Evolutionary conservation across 2,113 vertebrate species (phyloP).

Genomic region (Probosciger aterrimus): DNA sequence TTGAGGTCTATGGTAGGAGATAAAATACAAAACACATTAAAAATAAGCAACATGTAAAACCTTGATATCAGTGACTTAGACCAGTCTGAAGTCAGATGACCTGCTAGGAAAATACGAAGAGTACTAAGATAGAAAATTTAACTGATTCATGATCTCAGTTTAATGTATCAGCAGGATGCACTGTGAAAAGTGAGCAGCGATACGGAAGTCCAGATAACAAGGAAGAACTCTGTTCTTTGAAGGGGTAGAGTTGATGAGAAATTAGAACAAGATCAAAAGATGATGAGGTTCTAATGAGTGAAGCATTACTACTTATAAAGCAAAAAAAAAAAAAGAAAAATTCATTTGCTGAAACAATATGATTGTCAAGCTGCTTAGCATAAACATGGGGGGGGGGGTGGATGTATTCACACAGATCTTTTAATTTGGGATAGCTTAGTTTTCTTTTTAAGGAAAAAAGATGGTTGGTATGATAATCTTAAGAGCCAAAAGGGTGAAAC

Average conservation of each 20-base stretch:
- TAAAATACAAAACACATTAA: neutral
- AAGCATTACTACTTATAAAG: neutral
- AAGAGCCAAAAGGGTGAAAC: neutral
- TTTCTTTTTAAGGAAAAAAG: neutral
- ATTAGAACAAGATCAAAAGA: neutral
- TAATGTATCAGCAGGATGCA: neutral
- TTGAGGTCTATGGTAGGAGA: neutral
- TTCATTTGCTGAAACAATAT: neutral
- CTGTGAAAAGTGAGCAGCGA: neutral
- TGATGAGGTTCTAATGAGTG: neutral
- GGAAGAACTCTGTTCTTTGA: neutral
- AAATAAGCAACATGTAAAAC: neutral
- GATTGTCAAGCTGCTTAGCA: neutral
- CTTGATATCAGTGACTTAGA: neutral
- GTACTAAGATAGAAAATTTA: neutral
- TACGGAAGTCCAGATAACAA: neutral
- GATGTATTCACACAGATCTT: neutral
- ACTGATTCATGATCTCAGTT: neutral
- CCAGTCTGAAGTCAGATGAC: neutral
- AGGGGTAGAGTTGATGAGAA: neutral
- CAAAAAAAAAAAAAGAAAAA: neutral
- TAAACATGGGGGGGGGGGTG: neutral
- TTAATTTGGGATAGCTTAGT: neutral
- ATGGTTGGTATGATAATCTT: neutral
- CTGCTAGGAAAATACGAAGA: neutral